Conservation (phyloP, 2,797 vertebrate genomes). For the Xerus rutilus region DNA sequence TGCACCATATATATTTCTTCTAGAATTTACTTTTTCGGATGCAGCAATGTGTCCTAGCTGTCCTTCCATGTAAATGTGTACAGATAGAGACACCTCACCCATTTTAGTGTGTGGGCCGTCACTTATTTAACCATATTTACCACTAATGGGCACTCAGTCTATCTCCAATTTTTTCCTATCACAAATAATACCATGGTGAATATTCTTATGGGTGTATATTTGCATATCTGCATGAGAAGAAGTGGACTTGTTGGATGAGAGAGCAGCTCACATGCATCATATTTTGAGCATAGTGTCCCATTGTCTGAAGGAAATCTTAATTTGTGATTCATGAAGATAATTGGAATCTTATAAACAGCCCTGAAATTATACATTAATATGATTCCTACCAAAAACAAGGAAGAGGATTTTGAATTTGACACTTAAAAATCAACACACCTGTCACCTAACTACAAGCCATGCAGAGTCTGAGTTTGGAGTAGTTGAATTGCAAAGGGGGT, state of each 20-base stretch:
- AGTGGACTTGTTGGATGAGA: background rate
- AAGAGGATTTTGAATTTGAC: background rate
- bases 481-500: background rate
- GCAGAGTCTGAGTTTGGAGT: background rate
- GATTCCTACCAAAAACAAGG: slow-evolving; percentile 17
- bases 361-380: background rate
- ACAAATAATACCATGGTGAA: background rate
- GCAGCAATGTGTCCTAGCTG: background rate
- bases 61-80: background rate
- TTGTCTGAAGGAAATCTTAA: background rate
- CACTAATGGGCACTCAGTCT: background rate
- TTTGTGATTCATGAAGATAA: slow-evolving; percentile 41
- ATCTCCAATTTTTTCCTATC: background rate
- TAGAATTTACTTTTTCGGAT: background rate
- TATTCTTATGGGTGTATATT: background rate
- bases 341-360: background rate
- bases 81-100: background rate
- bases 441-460: background rate
- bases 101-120: background rate
- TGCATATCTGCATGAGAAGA: background rate
- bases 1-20: background rate
- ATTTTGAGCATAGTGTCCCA: background rate
- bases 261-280: background rate
- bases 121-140: slow-evolving; percentile 11
- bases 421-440: background rate